Evolutionary conservation across 2,888 invertebrate genomes (phyloP).

Genomic region (Drosophila niveifrons): DNA sequence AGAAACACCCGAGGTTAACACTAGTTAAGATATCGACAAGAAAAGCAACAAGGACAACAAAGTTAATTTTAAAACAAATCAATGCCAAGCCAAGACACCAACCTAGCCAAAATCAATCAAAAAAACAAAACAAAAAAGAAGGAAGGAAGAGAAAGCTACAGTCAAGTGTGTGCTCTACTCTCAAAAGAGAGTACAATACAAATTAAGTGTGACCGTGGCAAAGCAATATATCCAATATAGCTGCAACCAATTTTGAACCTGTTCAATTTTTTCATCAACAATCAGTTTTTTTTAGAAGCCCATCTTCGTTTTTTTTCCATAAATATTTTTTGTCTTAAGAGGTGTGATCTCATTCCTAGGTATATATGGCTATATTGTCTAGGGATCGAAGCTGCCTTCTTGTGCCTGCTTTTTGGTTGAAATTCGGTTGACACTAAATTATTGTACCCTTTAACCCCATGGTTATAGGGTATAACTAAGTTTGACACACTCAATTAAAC

Average conservation of each 20-base stretch:
- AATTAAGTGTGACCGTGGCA: background rate
- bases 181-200: background rate
- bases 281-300: no score
- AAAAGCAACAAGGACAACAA: background rate
- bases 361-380: no score
- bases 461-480: background rate
- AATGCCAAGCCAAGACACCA: constrained; percentile 24
- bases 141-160: background rate
- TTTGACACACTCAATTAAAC: constrained; percentile 61
- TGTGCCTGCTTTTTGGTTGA: no score
- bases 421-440: background rate
- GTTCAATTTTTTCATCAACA: no score
- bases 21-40: constrained; percentile 12
- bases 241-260: no score
- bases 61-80: constrained; percentile 9
- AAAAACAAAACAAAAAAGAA: background rate
- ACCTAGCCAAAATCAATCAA: constrained; percentile 22
- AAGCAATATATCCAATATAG: no score
- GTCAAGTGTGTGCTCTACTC: background rate
- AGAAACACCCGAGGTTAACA: constrained; percentile 4
- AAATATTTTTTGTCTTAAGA: no score
- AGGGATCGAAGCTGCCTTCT: no score
- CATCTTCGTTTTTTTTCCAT: no score
- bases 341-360: no score
- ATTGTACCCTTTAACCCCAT: background rate